phyloP scores from a whole-genome alignment of 1,140 invertebrate species.

The Nasonia longicornis region DNA sequence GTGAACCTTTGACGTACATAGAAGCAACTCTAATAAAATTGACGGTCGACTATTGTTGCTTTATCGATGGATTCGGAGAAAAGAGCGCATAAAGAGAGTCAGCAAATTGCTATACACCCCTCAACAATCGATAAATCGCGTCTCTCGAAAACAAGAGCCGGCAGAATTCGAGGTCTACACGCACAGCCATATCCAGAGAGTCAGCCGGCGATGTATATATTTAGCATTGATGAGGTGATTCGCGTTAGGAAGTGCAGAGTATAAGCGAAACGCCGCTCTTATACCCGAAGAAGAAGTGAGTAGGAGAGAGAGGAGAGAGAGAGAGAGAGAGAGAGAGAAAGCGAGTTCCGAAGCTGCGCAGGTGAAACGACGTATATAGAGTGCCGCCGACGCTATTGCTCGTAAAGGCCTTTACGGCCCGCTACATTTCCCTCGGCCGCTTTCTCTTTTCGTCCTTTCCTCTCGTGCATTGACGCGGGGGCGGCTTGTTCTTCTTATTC shows the following conservation, averaged over 20 bases:
- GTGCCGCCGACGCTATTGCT: slow-evolving; percentile 23
- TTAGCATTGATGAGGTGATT: slow-evolving; percentile 17
- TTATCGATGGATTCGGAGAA: too few species aligned
- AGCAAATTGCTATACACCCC: too few species aligned
- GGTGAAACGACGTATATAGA: slow-evolving; percentile 35
- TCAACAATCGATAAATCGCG: too few species aligned
- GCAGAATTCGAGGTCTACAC: neutral
- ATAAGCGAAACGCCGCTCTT: slow-evolving; percentile 1
- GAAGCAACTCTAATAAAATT: too few species aligned
- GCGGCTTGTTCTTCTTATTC: slow-evolving; percentile 33
- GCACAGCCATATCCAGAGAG: neutral
- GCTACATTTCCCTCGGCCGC: slow-evolving; percentile 28
- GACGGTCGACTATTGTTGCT: too few species aligned
- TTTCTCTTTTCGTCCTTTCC: slow-evolving; percentile 38
- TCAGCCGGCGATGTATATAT: neutral
- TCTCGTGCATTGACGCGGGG: neutral
- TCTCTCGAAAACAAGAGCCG: too few species aligned
- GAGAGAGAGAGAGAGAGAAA: slow-evolving; percentile 15
- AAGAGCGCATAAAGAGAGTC: too few species aligned
- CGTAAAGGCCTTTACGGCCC: slow-evolving; percentile 36
- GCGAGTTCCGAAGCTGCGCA: neutral
- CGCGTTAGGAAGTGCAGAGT: neutral
- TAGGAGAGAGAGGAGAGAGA: slow-evolving; percentile 6
- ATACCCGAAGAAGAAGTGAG: slow-evolving; percentile 3
- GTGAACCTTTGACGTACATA: too few species aligned